Percentiles rank a stretch among this genome's conserved stretches.
Evolutionary conservation across 2,797 vertebrate genomes (phyloP).

Genomic region (Malacoctenus gilli): DNA sequence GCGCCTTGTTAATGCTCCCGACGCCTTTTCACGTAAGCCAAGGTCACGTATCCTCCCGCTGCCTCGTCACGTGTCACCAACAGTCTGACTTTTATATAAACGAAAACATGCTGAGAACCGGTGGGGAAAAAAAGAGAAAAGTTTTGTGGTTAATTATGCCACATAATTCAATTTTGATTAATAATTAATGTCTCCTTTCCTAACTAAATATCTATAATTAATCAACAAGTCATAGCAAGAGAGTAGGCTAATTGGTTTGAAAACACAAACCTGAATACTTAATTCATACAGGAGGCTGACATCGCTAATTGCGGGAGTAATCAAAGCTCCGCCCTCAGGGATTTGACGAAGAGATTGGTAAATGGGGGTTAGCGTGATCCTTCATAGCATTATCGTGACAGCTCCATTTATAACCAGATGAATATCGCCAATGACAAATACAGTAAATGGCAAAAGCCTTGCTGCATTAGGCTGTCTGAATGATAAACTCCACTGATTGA

Average conservation of each 20-base stretch:
- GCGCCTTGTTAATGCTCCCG: constrained; percentile 71
- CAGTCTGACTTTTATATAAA: constrained; percentile 57
- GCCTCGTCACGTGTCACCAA: constrained; percentile 63
- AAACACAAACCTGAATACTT: constrained; percentile 98
- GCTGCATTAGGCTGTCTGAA: constrained; percentile 70
- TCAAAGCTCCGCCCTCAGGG: constrained; percentile 93
- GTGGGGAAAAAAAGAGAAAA: constrained; percentile 68
- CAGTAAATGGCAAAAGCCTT: constrained; percentile 67
- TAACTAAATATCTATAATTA: constrained; percentile 99
- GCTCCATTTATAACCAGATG: constrained; percentile 81
- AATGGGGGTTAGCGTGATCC: constrained; percentile 83
- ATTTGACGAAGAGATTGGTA: constrained; percentile 90
- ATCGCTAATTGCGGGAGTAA: constrained; percentile 98
- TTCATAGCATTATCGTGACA: constrained; percentile 76
- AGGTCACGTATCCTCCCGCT: constrained; percentile 66
- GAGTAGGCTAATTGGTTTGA: constrained; percentile 97
- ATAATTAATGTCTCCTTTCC: constrained; percentile 99
- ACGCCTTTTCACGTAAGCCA: constrained; percentile 66
- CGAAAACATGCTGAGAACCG: constrained; percentile 47
- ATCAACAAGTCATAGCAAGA: constrained; percentile 96
- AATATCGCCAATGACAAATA: constrained; percentile 74
- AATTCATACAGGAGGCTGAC: constrained; percentile 95
- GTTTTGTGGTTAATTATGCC: constrained; percentile 92
- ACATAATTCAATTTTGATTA: constrained; percentile 98
- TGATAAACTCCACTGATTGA: constrained; percentile 67